phyloP scores from a whole-genome alignment of 2,888 invertebrate genomes.

The Drosophila ustulata region DNA sequence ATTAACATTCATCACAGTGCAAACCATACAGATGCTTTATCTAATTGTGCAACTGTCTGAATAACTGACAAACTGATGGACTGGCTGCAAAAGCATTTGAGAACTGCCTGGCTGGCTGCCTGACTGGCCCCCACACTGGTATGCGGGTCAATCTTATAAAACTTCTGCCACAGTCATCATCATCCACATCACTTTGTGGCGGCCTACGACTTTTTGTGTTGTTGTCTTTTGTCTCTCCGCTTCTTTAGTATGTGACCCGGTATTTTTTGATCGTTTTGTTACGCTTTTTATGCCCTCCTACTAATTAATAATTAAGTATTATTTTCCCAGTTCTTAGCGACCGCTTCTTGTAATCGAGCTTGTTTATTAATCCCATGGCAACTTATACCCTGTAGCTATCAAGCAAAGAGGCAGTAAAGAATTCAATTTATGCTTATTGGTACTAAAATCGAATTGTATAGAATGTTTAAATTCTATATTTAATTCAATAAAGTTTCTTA shows the following conservation, averaged over 20 bases:
- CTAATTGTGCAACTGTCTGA: conserved; percentile 67
- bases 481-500: background rate
- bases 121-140: conserved; percentile 60
- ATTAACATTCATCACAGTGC: conserved; percentile 76
- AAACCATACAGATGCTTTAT: conserved; percentile 60
- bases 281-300: conserved; percentile 73
- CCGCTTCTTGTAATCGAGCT: conserved; percentile 65
- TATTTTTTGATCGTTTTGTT: conserved; percentile 74
- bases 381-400: conserved; percentile 6
- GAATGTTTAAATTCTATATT: background rate
- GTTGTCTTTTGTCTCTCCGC: conserved; percentile 42
- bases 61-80: conserved; percentile 29
- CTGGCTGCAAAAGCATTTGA: conserved; percentile 33
- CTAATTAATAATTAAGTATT: conserved; percentile 74
- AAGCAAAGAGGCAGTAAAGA: background rate
- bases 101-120: conserved; percentile 29
- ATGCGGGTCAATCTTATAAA: conserved; percentile 73
- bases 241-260: conserved; percentile 66
- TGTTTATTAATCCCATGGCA: conserved; percentile 45
- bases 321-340: conserved; percentile 46
- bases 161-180: conserved; percentile 54
- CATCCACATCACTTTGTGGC: conserved; percentile 36
- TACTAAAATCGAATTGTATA: background rate
- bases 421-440: background rate
- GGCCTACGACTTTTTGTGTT: conserved; percentile 53